These are phyloP conservation scores for Pholis gunnellus DNA, from an alignment of 2,113 vertebrate species.

Conservation along the genomic window DNA sequence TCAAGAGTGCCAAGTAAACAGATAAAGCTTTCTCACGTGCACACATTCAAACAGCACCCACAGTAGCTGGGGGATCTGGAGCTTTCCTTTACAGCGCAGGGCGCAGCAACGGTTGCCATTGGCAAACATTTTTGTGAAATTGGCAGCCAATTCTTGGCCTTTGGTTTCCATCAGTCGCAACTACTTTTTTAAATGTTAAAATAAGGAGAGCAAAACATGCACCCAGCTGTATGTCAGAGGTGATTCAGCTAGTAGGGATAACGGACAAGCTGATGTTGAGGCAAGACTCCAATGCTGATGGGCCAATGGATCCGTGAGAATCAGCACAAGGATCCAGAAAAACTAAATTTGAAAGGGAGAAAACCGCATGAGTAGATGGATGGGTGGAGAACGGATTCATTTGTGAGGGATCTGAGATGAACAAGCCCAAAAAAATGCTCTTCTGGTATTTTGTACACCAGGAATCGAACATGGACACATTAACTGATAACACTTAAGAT, in stretches of 20 bases:
- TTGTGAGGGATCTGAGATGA: background rate
- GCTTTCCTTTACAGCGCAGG: conserved; percentile 21
- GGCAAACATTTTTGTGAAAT: background rate
- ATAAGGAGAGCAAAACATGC: too few relatives aligned
- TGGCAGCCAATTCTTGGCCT: background rate
- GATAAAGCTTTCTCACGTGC: conserved; percentile 35
- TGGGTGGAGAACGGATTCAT: background rate
- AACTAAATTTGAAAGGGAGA: background rate
- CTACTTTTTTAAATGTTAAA: background rate
- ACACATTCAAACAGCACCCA: conserved; percentile 26
- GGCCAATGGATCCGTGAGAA: background rate
- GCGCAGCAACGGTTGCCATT: background rate
- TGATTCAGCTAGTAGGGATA: background rate
- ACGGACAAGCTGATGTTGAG: background rate
- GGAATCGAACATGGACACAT: background rate
- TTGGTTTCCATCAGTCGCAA: background rate
- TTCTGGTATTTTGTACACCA: background rate
- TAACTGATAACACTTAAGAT: background rate
- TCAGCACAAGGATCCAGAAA: background rate
- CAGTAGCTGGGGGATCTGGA: conserved; percentile 1
- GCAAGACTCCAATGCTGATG: background rate
- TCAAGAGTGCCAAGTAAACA: conserved; percentile 11
- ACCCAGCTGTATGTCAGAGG: too few relatives aligned
- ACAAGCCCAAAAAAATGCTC: background rate
- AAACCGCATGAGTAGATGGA: background rate